A percentile compares a stretch with the other conserved stretches of the same genome.
Conservation (phyloP, 2,113 vertebrate genomes). For the Forbesichthys papilliferus region DNA sequence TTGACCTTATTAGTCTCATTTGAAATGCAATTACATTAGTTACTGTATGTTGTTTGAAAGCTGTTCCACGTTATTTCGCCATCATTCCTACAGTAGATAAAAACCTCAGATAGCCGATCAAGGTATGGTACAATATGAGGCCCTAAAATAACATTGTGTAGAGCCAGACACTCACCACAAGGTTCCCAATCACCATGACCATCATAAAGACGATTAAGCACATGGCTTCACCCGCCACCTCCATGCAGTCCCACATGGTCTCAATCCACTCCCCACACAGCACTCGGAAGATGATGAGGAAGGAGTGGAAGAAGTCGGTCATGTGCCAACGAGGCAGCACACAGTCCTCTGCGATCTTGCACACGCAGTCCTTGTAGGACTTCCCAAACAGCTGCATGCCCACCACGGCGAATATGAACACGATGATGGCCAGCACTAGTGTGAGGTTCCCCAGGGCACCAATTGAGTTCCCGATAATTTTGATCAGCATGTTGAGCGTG, state of each 20-base stretch:
- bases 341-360: constrained; percentile 86
- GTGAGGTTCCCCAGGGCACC: constrained; percentile 93
- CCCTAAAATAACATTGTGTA: neutral
- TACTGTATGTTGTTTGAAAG: no score
- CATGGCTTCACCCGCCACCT: constrained; percentile 88
- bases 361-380: constrained; percentile 90
- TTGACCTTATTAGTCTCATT: no score
- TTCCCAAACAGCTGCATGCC: constrained; percentile 97
- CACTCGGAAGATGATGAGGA: constrained; percentile 95
- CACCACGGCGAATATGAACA: constrained; percentile 96
- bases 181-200: constrained; percentile 94
- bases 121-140: no score
- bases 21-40: no score
- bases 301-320: constrained; percentile 94
- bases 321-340: constrained; percentile 94
- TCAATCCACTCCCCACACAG: constrained; percentile 98
- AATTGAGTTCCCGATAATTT: constrained; percentile 94
- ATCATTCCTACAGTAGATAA: no score
- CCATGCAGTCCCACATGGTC: constrained; percentile 99
- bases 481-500: constrained; percentile 94
- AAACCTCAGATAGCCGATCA: no score
- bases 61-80: no score
- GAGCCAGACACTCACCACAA: constrained; percentile 83
- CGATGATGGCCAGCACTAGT: constrained; percentile 91
- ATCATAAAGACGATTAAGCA: constrained; percentile 94